These are phyloP conservation scores for Furcula furcula DNA, from an alignment of 2,888 invertebrate species.

Conservation along the genomic window DNA sequence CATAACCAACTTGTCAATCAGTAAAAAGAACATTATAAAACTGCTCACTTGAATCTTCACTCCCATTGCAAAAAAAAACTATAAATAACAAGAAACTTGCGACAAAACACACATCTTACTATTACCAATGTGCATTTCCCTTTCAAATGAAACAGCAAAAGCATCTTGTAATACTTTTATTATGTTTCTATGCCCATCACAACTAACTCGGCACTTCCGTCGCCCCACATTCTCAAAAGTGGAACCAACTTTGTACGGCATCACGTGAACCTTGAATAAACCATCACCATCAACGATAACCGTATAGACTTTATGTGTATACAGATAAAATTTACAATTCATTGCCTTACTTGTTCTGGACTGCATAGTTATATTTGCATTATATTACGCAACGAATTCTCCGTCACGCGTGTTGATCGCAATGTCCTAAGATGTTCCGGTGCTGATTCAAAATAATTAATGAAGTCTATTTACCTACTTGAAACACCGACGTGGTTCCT, in stretches of 20 bases:
- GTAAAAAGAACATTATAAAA: too few species aligned
- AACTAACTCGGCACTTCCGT: conserved; percentile 44
- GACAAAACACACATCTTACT: conserved; percentile 10
- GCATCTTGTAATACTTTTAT: conserved; percentile 23
- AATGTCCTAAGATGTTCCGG: conserved; percentile 8
- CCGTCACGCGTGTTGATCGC: conserved; percentile 47
- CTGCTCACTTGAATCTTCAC: too few species aligned
- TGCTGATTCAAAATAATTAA: background rate
- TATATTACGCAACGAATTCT: conserved; percentile 42
- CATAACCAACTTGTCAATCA: too few species aligned
- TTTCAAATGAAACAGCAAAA: conserved; percentile 24
- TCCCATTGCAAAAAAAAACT: background rate
- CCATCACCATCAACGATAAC: conserved; percentile 2
- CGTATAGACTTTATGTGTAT: background rate
- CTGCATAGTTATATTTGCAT: conserved; percentile 1
- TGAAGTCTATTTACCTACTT: background rate
- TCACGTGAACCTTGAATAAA: conserved; percentile 30
- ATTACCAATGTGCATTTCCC: conserved; percentile 22
- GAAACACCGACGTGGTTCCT: background rate
- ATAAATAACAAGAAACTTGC: background rate
- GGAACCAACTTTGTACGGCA: conserved; percentile 53
- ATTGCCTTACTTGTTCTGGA: conserved; percentile 4
- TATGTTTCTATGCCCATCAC: conserved; percentile 34
- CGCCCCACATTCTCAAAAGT: conserved; percentile 57
- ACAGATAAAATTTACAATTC: conserved; percentile 5